phyloP scores from a whole-genome alignment of 2,113 vertebrate genomes.

The Chamaetylas fuelleborni region DNA sequence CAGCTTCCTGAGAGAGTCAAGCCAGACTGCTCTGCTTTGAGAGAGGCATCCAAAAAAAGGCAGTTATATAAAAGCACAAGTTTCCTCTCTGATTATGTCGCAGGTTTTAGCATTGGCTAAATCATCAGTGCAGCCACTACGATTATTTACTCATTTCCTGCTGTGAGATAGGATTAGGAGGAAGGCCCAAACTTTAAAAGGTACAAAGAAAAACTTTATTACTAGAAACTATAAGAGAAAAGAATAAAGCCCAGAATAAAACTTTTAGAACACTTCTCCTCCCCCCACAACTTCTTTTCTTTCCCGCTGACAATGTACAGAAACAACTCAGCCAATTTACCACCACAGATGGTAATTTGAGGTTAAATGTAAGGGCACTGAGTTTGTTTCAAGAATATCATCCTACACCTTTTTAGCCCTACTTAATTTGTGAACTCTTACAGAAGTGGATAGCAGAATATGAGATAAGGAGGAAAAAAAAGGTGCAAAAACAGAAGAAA shows the following conservation, averaged over 20 bases:
- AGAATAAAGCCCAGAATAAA: too few species aligned
- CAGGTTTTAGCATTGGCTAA: too few species aligned
- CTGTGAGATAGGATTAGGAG: too few species aligned
- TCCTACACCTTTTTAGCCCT: not conserved
- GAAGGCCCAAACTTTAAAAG: too few species aligned
- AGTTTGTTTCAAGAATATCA: not conserved
- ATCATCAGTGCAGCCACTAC: too few species aligned
- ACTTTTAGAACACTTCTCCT: too few species aligned
- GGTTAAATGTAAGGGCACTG: not conserved
- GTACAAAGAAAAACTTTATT: too few species aligned
- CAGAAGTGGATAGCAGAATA: not conserved
- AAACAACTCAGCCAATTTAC: too few species aligned
- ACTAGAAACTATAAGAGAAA: too few species aligned
- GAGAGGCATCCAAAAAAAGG: not conserved
- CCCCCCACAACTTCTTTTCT: too few species aligned
- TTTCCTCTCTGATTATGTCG: not conserved
- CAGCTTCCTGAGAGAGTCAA: not conserved
- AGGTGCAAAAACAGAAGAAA: not conserved
- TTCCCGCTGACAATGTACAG: too few species aligned
- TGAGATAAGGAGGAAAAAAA: not conserved
- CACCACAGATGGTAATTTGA: not conserved
- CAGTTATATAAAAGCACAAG: not conserved
- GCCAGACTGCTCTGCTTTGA: not conserved
- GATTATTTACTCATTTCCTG: too few species aligned
- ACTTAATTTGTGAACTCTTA: not conserved